Evolutionary conservation across 2,888 invertebrate genomes (phyloP), one percentile per base, ranked within the genome.

Genomic region (Conchocele bisecta): DNA sequence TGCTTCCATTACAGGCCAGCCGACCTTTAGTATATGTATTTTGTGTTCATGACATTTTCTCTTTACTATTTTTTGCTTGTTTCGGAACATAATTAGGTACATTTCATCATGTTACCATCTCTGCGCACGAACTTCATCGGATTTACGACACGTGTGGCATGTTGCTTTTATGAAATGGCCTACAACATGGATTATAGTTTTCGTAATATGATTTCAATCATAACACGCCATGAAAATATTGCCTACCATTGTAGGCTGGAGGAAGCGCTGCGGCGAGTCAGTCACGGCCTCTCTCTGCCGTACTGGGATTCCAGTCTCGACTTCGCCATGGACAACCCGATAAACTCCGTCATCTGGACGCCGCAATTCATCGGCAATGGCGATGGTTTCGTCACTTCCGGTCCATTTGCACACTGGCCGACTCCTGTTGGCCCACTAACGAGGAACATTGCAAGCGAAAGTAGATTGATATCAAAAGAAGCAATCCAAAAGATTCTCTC

Each of bases 301-400:
- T 88, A 85, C 73, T 86, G 84, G 83, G 86, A 86, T 59, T 79
- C 81, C 7, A 69, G 79, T 7, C 58, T 85, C 7, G 85, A 85
- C 63, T 75, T 74, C 15, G 79, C 78, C 28, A 72, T 86, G 29
- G 78, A 70, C 6, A 69, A 80, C 29, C 79, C 84, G 2, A 59
- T 66, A 0, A 48, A 75, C 22, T 85, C 86, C 9, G 71, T 82
- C 22, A 35, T 88, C 11, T 88, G 82, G 80, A 77, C 81, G 3
- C 24, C 75, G 0, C 68, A 69, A 2, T 86, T 85, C 57, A 63
- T 86, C n/a, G 86, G 86, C n/a, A 83, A 75, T 20, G 79, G 82
- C 4, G 74, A 83, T 13, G 87, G 86, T 0, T 65, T 78, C 4
- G 86, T 88, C 0, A 71, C 59, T 2, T 37, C 66, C 6, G 87